phyloP scores from a whole-genome alignment of 2,888 invertebrate species.

The Odontothrips loti region DNA sequence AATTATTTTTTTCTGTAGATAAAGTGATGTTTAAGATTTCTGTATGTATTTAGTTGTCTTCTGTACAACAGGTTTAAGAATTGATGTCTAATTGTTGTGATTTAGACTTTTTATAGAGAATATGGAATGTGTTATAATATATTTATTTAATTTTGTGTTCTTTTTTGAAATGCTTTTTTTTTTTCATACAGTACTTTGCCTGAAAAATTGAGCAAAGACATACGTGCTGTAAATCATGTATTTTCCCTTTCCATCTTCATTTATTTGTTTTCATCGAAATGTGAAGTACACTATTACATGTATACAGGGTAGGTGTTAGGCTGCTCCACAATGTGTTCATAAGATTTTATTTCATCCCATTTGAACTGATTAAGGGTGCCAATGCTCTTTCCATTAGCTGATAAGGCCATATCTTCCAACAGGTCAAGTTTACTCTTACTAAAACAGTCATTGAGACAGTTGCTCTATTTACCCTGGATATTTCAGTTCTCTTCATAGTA shows the following conservation, averaged over 20 bases:
- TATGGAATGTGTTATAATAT: constrained; percentile 14
- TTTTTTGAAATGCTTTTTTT: constrained; percentile 7
- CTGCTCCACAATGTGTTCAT: constrained; percentile 23
- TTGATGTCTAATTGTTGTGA: constrained; percentile 17
- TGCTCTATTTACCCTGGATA: too few species aligned
- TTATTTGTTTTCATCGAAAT: background rate
- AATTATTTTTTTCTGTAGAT: constrained; percentile 21
- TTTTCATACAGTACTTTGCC: background rate
- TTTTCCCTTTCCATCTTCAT: background rate
- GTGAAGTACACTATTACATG: constrained; percentile 3
- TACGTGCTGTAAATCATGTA: background rate
- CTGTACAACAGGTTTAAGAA: background rate
- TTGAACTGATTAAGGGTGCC: constrained; percentile 9
- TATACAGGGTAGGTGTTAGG: constrained; percentile 20
- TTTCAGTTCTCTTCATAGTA: too few species aligned
- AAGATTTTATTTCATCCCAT: background rate
- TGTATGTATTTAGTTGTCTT: constrained; percentile 16
- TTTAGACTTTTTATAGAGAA: constrained; percentile 18
- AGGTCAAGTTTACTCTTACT: background rate
- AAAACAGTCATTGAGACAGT: too few species aligned
- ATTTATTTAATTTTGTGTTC: constrained; percentile 26
- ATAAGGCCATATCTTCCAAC: background rate
- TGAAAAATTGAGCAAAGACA: background rate
- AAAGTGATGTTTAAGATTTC: constrained; percentile 10
- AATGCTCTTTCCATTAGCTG: background rate